Evolutionary conservation across 2,888 invertebrate genomes (phyloP).

Genomic region (Malachius bipustulatus): DNA sequence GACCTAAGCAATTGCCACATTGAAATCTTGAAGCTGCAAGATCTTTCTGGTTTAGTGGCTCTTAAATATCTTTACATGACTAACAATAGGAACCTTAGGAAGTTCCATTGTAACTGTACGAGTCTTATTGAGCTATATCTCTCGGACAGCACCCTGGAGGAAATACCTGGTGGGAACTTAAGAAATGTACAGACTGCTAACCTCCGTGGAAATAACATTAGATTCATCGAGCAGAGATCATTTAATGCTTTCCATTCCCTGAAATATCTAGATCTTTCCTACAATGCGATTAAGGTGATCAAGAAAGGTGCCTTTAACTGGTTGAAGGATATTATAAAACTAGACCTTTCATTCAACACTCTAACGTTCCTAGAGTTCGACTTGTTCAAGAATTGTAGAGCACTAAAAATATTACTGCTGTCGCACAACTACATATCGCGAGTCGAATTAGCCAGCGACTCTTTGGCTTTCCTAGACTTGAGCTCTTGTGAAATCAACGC

Average conservation of each 20-base stretch:
- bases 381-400: slow-evolving; percentile 47
- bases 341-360: slow-evolving; percentile 62
- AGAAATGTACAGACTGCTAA: slow-evolving; percentile 46
- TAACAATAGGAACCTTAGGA: slow-evolving; percentile 46
- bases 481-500: slow-evolving; percentile 54
- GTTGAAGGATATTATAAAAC: slow-evolving; percentile 42
- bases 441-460: slow-evolving; percentile 45
- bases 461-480: slow-evolving; percentile 46
- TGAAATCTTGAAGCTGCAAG: slow-evolving; percentile 39
- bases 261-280: slow-evolving; percentile 50
- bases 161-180: slow-evolving; percentile 48
- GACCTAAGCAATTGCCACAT: slow-evolving; percentile 49
- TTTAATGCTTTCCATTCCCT: slow-evolving; percentile 51
- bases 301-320: slow-evolving; percentile 49
- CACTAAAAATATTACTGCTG: slow-evolving; percentile 48
- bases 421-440: slow-evolving; percentile 52
- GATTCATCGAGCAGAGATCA: slow-evolving; percentile 43
- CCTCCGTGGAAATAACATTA: slow-evolving; percentile 52
- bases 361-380: slow-evolving; percentile 47
- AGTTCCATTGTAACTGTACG: slow-evolving; percentile 36
- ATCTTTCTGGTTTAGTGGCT: slow-evolving; percentile 45
- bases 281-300: slow-evolving; percentile 51
- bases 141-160: slow-evolving; percentile 49
- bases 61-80: slow-evolving; percentile 49
- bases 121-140: slow-evolving; percentile 47